Conservation (phyloP, 2,888 invertebrate species). For the Nymphalis c-album region DNA sequence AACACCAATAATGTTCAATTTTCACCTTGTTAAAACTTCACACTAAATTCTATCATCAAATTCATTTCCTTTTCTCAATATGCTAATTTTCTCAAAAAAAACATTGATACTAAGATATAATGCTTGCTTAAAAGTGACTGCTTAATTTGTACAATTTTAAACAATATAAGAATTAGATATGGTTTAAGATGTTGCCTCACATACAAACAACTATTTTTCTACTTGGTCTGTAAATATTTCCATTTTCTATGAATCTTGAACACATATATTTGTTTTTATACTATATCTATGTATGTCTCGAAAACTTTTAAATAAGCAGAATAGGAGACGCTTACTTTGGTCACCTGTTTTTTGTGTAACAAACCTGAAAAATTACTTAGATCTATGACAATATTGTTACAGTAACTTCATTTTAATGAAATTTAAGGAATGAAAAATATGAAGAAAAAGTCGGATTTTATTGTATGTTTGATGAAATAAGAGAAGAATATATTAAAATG, state of each 20-base stretch:
- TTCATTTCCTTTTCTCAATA: slow-evolving; percentile 13
- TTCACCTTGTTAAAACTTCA: slow-evolving; percentile 27
- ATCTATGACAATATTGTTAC: slow-evolving; percentile 1
- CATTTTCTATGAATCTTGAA: slow-evolving; percentile 35
- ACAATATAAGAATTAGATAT: slow-evolving; percentile 51
- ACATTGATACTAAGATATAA: slow-evolving; percentile 53
- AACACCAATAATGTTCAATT: slow-evolving; percentile 34
- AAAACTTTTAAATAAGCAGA: slow-evolving; percentile 15
- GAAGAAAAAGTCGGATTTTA: not conserved
- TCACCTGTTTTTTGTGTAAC: slow-evolving; percentile 1
- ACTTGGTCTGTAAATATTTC: slow-evolving; percentile 43
- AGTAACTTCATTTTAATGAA: not conserved
- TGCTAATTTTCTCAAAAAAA: slow-evolving; percentile 16
- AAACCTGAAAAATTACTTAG: not conserved
- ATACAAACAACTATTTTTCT: slow-evolving; percentile 54
- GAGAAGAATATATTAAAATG: not conserved
- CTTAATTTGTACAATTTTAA: slow-evolving; percentile 54
- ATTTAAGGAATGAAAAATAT: not conserved
- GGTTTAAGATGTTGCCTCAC: slow-evolving; percentile 47
- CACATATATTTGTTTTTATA: slow-evolving; percentile 26
- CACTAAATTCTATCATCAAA: slow-evolving; percentile 16
- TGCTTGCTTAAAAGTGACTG: slow-evolving; percentile 60
- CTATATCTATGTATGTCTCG: slow-evolving; percentile 6
- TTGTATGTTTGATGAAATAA: not conserved
- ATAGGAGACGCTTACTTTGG: slow-evolving; percentile 20